Evolutionary conservation across 2,797 vertebrate genomes (phyloP).

Genomic region (Eulemur rubriventer): DNA sequence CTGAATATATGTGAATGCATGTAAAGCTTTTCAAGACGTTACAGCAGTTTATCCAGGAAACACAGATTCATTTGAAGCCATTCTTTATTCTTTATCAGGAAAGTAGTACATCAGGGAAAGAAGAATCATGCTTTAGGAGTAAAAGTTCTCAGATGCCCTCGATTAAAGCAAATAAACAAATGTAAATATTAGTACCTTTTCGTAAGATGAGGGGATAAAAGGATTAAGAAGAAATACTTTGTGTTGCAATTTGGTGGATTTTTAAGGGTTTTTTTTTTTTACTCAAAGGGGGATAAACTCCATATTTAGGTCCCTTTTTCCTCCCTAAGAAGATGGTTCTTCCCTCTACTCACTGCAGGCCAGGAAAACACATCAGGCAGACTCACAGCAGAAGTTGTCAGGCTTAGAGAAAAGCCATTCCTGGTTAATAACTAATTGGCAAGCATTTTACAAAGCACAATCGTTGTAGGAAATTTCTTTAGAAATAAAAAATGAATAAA

Average conservation of each 20-base stretch:
- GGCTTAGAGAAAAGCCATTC: neutral
- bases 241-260: neutral
- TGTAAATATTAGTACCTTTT: conserved; percentile 10
- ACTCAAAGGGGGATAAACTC: neutral
- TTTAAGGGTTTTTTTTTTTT: neutral
- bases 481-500: neutral
- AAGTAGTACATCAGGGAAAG: neutral
- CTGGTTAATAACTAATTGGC: neutral
- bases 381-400: neutral
- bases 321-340: neutral
- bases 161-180: conserved; percentile 22
- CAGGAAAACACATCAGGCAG: neutral
- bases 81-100: neutral
- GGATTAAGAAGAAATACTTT: neutral
- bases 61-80: neutral
- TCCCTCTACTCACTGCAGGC: neutral
- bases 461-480: neutral
- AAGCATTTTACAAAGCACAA: conserved; percentile 20
- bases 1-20: neutral
- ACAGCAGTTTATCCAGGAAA: neutral
- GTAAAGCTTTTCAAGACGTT: neutral
- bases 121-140: neutral
- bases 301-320: neutral
- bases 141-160: neutral
- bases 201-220: conserved; percentile 31